Evolutionary conservation across 1,140 invertebrate genomes (phyloP), one percentile per base, ranked within the genome.

Genomic region (Diploscapter pachys): DNA sequence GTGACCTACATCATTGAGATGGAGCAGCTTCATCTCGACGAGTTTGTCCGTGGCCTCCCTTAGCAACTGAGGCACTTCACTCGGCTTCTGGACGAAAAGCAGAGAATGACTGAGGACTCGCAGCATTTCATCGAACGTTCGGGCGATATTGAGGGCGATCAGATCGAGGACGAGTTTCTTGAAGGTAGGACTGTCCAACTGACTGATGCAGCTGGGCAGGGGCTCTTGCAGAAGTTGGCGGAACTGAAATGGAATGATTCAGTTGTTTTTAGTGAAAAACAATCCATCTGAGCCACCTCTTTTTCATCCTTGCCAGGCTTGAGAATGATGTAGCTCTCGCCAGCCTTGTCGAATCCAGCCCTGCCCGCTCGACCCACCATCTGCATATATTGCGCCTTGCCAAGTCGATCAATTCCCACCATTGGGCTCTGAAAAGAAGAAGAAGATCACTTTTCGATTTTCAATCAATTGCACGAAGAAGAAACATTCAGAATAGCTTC

Each of bases 281-380:
- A 48, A 31, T 31, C 31, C 31, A 31, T 31, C 31, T 31, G 31
- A 31, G 31, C 31, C 72, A 77, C 76, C 48, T 57, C 56, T 63
- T 64, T 54, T 54, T 79, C 77, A 55, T 79, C 76, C 49, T 54
- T 49, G 13, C 78, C 78, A 13, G 31, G 31, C 61, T 80, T 75
- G 5, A 84, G 63, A 62, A 85, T 80, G 8, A 78, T 79, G 53
- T 83, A 74, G 63, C 80, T 94, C 84, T 96, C 93, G 55, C 94
- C 93, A 68, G 89, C 88, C 75, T 90, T 89, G 63, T 92, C 91
- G 71, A 93, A 89, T 3, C 92, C 92, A 2, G 92, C 91, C 76
- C 92, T 86, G 5, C 93, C 93, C 56, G 93, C 93, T 79, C 94
- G 86, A 1, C 95, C 93, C 76, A 92, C 89, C 95, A 98, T 98